Conservation (phyloP, 1,140 invertebrate genomes). For the Drosophila saltans region DNA sequence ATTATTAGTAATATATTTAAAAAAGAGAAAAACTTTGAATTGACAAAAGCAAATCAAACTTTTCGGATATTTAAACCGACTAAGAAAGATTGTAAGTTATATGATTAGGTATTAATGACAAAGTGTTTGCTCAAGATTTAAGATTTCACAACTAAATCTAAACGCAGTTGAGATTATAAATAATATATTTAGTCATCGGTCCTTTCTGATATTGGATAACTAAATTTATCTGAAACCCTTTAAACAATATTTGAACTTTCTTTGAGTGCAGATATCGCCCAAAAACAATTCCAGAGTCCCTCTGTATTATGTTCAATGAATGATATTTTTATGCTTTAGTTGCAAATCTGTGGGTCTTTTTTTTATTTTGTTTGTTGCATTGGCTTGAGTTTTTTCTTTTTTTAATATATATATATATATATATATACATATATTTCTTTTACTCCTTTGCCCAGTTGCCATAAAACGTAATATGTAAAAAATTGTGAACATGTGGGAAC, state of each 20-base stretch:
- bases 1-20: no score
- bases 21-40: no score
- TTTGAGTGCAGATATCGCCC: constrained; percentile 14
- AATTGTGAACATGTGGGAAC: constrained; percentile 82
- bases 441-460: constrained; percentile 41
- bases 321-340: constrained; percentile 75
- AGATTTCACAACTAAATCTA: no score
- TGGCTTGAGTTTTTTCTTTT: constrained; percentile 28
- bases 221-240: not conserved
- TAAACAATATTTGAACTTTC: not conserved
- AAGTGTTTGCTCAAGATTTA: no score
- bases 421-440: constrained; percentile 11
- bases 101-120: no score
- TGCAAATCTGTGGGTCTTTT: constrained; percentile 69
- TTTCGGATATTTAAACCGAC: no score
- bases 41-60: no score
- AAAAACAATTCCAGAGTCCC: constrained; percentile 21
- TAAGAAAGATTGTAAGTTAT: no score
- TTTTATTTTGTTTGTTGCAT: constrained; percentile 40
- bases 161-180: no score
- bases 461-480: constrained; percentile 71
- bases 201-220: not conserved
- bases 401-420: not conserved
- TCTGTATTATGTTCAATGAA: constrained; percentile 72
- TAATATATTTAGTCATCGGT: no score